Percentiles rank a stretch among this genome's conserved stretches.
These are phyloP conservation scores for Physocephala rufipes DNA, from an alignment of 2,888 invertebrate genomes.

Conservation along the genomic window DNA sequence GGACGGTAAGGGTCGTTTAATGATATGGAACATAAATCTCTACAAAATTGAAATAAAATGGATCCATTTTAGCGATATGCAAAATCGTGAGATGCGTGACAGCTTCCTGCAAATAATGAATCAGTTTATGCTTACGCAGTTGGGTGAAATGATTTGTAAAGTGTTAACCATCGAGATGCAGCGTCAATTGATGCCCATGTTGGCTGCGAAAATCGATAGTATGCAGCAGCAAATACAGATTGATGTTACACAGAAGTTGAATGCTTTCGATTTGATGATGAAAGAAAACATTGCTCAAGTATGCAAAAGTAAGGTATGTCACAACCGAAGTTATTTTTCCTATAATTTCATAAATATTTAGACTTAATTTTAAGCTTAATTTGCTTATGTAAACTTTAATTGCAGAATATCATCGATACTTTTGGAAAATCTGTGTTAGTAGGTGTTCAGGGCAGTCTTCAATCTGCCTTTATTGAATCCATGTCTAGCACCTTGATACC, in stretches of 20 bases:
- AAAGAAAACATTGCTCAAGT: constrained; percentile 83
- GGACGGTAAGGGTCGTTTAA: constrained; percentile 53
- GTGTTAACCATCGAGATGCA: constrained; percentile 70
- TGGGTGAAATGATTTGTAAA: constrained; percentile 69
- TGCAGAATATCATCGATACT: constrained; percentile 78
- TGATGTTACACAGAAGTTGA: constrained; percentile 78
- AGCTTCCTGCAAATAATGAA: constrained; percentile 68
- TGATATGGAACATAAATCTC: not conserved
- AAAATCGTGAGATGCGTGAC: constrained; percentile 68
- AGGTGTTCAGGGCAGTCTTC: constrained; percentile 78
- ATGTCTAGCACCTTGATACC: constrained; percentile 82
- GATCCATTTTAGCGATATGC: constrained; percentile 60
- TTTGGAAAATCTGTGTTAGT: constrained; percentile 75
- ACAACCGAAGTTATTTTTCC: too few species aligned
- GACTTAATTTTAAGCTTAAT: not conserved
- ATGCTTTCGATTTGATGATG: constrained; percentile 77
- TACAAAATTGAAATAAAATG: constrained; percentile 3
- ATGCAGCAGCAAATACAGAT: constrained; percentile 77
- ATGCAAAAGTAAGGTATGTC: constrained; percentile 77
- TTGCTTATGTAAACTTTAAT: constrained; percentile 39
- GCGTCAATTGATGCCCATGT: constrained; percentile 68
- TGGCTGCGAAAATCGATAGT: constrained; percentile 74
- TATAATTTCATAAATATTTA: not conserved
- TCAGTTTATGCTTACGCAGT: constrained; percentile 67
- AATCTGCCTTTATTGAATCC: constrained; percentile 80